These are phyloP conservation scores for Coregonus clupeaformis DNA, from an alignment of 2,113 vertebrate genomes.

Conservation along the genomic window DNA sequence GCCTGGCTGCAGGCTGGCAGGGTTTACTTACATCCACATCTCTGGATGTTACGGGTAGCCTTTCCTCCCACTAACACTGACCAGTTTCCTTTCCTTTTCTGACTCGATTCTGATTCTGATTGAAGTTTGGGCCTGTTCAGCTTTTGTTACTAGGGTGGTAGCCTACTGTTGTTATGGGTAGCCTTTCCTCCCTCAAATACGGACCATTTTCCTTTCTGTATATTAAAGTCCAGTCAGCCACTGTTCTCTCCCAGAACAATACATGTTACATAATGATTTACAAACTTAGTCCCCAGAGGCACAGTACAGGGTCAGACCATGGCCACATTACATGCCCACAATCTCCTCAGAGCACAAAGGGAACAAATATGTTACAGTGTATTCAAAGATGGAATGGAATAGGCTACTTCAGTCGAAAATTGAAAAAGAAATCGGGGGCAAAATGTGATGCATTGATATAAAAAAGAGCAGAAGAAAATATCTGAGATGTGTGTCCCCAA, in stretches of 20 bases:
- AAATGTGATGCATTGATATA: constrained; percentile 32
- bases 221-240: neutral
- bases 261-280: neutral
- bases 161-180: neutral
- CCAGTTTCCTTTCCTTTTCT: neutral
- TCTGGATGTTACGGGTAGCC: neutral
- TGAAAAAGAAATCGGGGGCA: neutral
- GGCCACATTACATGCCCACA: neutral
- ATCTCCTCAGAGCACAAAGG: neutral
- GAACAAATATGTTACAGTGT: neutral
- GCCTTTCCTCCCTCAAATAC: neutral
- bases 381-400: constrained; percentile 5
- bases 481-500: neutral
- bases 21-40: constrained; percentile 17
- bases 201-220: neutral
- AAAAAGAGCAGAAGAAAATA: constrained; percentile 9
- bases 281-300: neutral
- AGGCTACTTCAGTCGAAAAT: neutral
- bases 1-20: constrained; percentile 41
- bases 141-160: no score
- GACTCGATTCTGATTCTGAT: no score
- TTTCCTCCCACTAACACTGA: neutral
- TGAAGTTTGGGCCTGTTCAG: no score
- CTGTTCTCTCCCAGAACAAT: neutral
- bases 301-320: neutral